These are phyloP conservation scores for Sarcophilus harrisii DNA, from an alignment of 2,797 vertebrate species.

Conservation along the genomic window DNA sequence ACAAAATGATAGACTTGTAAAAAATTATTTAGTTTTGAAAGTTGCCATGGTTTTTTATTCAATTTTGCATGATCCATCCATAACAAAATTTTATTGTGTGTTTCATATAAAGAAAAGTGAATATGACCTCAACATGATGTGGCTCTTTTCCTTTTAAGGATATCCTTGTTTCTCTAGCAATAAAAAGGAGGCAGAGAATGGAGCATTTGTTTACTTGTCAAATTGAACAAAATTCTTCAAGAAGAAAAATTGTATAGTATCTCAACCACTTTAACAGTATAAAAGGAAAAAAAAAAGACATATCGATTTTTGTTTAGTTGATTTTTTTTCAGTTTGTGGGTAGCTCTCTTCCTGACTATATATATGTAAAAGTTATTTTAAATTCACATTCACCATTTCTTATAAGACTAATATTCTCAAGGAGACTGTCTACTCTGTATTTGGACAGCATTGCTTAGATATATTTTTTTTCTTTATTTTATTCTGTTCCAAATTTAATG, in stretches of 20 bases:
- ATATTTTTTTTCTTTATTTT: neutral
- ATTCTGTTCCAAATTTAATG: neutral
- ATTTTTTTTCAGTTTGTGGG: slow-evolving; percentile 20
- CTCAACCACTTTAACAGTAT: slow-evolving; percentile 43
- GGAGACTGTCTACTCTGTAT: neutral
- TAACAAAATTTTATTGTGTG: slow-evolving; percentile 72
- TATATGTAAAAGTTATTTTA: slow-evolving; percentile 47
- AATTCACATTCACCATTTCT: neutral
- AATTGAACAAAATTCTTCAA: slow-evolving; percentile 78
- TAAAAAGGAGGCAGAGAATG: slow-evolving; percentile 67
- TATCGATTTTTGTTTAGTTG: slow-evolving; percentile 47
- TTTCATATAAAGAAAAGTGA: slow-evolving; percentile 72
- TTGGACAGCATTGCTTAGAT: slow-evolving; percentile 10
- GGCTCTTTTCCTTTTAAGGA: slow-evolving; percentile 57
- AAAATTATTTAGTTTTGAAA: slow-evolving; percentile 81
- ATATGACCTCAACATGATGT: slow-evolving; percentile 69
- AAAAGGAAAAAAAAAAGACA: slow-evolving; percentile 5
- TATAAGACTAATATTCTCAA: neutral
- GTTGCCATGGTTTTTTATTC: slow-evolving; percentile 52
- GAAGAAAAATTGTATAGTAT: slow-evolving; percentile 74
- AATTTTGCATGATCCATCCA: slow-evolving; percentile 76
- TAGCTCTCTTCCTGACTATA: neutral
- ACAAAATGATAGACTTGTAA: slow-evolving; percentile 80
- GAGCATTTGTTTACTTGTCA: slow-evolving; percentile 81
- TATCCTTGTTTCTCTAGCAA: slow-evolving; percentile 69